Percentiles rank a stretch among this genome's conserved stretches.
Conservation (phyloP, 2,888 invertebrate species). For the Cinara cedri region DNA sequence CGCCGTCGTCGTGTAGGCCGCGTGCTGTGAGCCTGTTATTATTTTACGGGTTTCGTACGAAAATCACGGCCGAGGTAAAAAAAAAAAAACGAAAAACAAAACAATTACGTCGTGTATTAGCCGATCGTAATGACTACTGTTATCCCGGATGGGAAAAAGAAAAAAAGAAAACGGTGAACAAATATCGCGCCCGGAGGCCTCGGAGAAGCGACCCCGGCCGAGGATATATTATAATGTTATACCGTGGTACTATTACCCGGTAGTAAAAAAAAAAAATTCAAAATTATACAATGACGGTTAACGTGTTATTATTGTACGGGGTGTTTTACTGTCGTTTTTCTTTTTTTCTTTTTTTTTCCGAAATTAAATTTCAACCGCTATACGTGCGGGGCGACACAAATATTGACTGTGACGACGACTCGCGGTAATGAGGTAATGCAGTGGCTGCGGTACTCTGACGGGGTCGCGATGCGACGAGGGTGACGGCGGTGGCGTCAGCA, state of each 20-base stretch:
- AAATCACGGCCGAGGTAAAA: slow-evolving; percentile 35
- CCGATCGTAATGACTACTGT: slow-evolving; percentile 40
- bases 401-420: slow-evolving; percentile 36
- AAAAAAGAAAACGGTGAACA: background rate
- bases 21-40: background rate
- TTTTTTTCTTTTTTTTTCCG: slow-evolving; percentile 11
- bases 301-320: too few relatives aligned
- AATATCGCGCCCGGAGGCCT: slow-evolving; percentile 14
- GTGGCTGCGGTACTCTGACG: background rate
- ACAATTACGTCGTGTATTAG: slow-evolving; percentile 39
- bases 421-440: background rate
- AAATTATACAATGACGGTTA: too few relatives aligned
- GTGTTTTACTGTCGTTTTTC: slow-evolving; percentile 10
- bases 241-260: too few relatives aligned
- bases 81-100: background rate
- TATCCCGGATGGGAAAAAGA: slow-evolving; percentile 36
- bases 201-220: background rate
- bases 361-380: slow-evolving; percentile 33
- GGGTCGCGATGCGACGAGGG: background rate
- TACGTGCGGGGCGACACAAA: slow-evolving; percentile 48
- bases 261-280: too few relatives aligned
- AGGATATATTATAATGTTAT: too few relatives aligned
- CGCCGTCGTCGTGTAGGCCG: background rate
- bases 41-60: slow-evolving; percentile 42
- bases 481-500: background rate